Conservation (phyloP, 2,113 vertebrate species). For the Scytalopus superciliaris region DNA sequence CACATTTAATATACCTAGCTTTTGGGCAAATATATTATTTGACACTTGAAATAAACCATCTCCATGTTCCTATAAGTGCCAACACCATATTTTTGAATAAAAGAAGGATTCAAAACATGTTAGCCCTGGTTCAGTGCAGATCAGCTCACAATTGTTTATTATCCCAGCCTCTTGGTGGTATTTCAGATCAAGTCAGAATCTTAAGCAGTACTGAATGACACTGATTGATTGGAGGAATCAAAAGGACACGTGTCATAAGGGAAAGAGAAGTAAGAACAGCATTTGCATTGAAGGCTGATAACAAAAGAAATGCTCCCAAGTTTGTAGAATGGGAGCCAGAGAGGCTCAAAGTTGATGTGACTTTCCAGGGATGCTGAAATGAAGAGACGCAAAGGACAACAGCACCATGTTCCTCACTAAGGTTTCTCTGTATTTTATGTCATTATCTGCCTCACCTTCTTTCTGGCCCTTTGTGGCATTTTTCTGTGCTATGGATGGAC, state of each 20-base stretch:
- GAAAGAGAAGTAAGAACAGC: neutral
- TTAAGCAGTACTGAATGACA: neutral
- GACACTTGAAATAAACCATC: neutral
- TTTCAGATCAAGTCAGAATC: neutral
- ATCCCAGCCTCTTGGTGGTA: neutral
- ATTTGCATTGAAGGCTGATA: neutral
- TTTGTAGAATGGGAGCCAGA: neutral
- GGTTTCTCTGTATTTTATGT: neutral
- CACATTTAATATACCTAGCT: neutral
- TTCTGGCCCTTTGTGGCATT: neutral
- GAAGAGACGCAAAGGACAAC: neutral
- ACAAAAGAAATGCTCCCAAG: neutral
- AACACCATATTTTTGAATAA: neutral
- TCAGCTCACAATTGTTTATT: neutral
- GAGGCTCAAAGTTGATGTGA: neutral
- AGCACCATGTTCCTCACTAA: neutral
- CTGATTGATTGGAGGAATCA: neutral
- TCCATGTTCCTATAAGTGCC: neutral
- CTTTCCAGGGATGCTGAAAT: neutral
- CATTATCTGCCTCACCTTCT: neutral
- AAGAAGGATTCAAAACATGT: neutral
- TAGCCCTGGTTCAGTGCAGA: neutral
- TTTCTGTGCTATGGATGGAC: neutral
- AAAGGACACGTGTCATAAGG: neutral
- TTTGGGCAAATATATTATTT: neutral